Conservation (phyloP, 2,113 vertebrate genomes). For the Hippocampus mohnikei region DNA sequence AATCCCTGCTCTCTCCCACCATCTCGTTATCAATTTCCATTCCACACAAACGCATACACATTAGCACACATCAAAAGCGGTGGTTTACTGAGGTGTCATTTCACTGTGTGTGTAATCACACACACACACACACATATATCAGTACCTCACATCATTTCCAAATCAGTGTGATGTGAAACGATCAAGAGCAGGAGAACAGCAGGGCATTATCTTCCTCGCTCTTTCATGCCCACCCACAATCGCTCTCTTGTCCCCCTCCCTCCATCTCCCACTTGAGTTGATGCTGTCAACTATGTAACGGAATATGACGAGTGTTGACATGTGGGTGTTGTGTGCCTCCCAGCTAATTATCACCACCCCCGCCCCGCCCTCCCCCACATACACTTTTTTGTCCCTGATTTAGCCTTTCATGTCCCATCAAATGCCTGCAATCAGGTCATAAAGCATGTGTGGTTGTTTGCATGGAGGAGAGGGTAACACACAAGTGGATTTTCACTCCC, state of each 20-base stretch:
- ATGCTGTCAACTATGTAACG: constrained; percentile 60
- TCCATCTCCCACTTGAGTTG: constrained; percentile 26
- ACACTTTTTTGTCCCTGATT: not conserved
- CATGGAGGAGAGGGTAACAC: constrained; percentile 9
- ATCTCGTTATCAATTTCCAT: constrained; percentile 1
- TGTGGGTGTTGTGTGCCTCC: constrained; percentile 32
- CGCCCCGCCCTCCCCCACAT: not conserved
- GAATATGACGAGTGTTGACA: constrained; percentile 56
- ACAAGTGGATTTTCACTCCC: too few relatives aligned
- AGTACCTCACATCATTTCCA: constrained; percentile 2
- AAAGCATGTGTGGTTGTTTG: constrained; percentile 20
- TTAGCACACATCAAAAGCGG: constrained; percentile 13
- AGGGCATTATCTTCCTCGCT: constrained; percentile 48
- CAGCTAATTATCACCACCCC: constrained; percentile 36
- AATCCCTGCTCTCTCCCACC: constrained; percentile 33
- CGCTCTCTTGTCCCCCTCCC: constrained; percentile 12
- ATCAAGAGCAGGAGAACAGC: constrained; percentile 56
- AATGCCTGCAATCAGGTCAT: constrained; percentile 52
- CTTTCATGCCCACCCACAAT: constrained; percentile 33
- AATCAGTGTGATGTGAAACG: constrained; percentile 63
- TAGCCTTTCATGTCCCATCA: constrained; percentile 39
- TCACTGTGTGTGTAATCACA: constrained; percentile 34
- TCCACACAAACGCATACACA: not conserved
- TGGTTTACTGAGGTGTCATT: constrained; percentile 40
- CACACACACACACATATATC: constrained; percentile 9